These are phyloP conservation scores for Xyrauchen texanus DNA, from an alignment of 2,113 vertebrate species.

Conservation along the genomic window DNA sequence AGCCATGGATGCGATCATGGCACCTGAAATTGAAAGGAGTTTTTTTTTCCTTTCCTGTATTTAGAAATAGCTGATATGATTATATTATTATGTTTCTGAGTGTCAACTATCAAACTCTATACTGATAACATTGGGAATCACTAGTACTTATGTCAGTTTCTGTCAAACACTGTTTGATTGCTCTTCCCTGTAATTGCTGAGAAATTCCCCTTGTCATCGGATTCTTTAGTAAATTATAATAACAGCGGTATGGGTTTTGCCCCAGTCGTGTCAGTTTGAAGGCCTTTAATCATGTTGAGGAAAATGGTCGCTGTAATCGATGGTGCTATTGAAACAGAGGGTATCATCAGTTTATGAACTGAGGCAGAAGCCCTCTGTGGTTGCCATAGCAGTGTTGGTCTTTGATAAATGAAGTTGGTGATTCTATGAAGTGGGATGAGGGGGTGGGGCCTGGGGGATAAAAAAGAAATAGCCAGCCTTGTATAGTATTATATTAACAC, in stretches of 20 bases:
- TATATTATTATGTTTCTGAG: background rate
- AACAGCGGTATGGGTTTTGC: background rate
- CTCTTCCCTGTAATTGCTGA: background rate
- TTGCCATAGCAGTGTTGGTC: slow-evolving; percentile 41
- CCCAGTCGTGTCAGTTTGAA: slow-evolving; percentile 1
- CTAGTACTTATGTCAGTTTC: background rate
- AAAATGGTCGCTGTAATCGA: slow-evolving; percentile 28
- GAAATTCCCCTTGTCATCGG: slow-evolving; percentile 2
- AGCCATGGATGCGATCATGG: background rate
- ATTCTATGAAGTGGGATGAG: background rate
- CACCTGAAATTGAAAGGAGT: background rate
- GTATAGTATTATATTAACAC: too few species aligned
- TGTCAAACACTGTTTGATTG: slow-evolving; percentile 22
- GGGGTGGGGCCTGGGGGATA: background rate
- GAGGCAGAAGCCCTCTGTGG: slow-evolving; percentile 23
- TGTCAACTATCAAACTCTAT: background rate
- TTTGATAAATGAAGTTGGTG: slow-evolving; percentile 28
- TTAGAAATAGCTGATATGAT: slow-evolving; percentile 6
- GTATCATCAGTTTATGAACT: slow-evolving; percentile 44
- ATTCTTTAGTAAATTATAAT: slow-evolving; percentile 30
- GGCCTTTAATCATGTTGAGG: slow-evolving; percentile 44
- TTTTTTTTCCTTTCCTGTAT: background rate
- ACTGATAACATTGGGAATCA: background rate
- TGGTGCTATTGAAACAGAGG: slow-evolving; percentile 15
- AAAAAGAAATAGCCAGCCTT: background rate